Conservation (phyloP, 2,888 invertebrate genomes). For the Papilio gigon region DNA sequence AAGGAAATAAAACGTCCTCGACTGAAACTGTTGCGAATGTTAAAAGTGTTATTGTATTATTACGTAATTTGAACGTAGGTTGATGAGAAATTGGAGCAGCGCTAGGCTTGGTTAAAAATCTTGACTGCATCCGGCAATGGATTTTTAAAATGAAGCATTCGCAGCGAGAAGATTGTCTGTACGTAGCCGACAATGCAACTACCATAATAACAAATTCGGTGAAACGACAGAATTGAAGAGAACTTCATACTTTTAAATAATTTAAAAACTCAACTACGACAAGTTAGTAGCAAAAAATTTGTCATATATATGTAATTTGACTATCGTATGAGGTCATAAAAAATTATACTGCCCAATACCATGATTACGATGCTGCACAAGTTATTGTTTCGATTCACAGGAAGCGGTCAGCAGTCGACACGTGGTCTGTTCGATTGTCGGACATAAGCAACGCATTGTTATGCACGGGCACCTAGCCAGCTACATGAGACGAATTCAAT, state of each 20-base stretch:
- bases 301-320: not conserved
- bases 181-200: too few species aligned
- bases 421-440: slow-evolving; percentile 6
- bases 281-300: too few species aligned
- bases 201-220: too few species aligned
- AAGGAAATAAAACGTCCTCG: too few species aligned
- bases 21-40: too few species aligned
- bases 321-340: not conserved
- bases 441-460: not conserved
- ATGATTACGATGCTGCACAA: slow-evolving; percentile 2
- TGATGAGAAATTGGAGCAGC: too few species aligned
- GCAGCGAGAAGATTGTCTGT: too few species aligned
- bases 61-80: not conserved
- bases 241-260: too few species aligned
- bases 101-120: slow-evolving; percentile 1
- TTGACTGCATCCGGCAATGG: not conserved
- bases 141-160: too few species aligned
- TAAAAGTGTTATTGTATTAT: too few species aligned
- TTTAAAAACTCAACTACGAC: too few species aligned
- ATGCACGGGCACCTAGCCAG: not conserved
- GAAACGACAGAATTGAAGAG: too few species aligned
- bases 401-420: slow-evolving; percentile 13
- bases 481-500: not conserved
- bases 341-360: not conserved
- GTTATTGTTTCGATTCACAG: slow-evolving; percentile 3